Conservation (phyloP, 2,113 vertebrate genomes). For the Stegostoma tigrinum region DNA sequence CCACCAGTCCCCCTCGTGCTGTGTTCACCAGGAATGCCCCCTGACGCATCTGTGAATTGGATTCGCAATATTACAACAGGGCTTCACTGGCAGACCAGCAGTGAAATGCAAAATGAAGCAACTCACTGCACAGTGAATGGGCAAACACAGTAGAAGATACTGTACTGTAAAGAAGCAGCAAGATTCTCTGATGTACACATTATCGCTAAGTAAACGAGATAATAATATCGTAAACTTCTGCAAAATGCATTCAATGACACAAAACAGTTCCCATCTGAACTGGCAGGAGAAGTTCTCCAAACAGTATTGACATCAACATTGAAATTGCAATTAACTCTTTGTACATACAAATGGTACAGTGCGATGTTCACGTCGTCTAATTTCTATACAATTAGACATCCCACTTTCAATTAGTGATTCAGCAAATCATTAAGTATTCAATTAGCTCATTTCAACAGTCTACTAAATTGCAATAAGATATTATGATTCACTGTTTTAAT, state of each 20-base stretch:
- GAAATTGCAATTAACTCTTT: background rate
- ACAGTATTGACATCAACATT: background rate
- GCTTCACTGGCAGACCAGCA: background rate
- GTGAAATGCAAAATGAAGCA: background rate
- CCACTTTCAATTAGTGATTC: background rate
- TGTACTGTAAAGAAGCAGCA: background rate
- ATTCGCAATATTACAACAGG: background rate
- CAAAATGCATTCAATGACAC: background rate
- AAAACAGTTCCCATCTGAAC: no score
- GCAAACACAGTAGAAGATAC: background rate
- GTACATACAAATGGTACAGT: background rate
- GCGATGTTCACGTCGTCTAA: background rate
- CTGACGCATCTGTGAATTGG: conserved; percentile 70
- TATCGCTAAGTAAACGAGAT: background rate
- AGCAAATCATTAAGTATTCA: background rate
- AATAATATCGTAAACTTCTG: background rate
- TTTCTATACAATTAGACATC: background rate
- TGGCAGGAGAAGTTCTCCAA: no score
- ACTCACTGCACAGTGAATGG: background rate
- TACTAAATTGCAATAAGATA: background rate
- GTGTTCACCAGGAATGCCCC: conserved; percentile 83
- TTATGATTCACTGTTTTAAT: background rate
- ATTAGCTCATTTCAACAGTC: background rate
- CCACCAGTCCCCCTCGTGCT: conserved; percentile 75
- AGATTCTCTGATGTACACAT: background rate